Evolutionary conservation across 2,797 vertebrate genomes (phyloP), one percentile per base, ranked within the genome.

Genomic region (Alcedo quadribrachys): DNA sequence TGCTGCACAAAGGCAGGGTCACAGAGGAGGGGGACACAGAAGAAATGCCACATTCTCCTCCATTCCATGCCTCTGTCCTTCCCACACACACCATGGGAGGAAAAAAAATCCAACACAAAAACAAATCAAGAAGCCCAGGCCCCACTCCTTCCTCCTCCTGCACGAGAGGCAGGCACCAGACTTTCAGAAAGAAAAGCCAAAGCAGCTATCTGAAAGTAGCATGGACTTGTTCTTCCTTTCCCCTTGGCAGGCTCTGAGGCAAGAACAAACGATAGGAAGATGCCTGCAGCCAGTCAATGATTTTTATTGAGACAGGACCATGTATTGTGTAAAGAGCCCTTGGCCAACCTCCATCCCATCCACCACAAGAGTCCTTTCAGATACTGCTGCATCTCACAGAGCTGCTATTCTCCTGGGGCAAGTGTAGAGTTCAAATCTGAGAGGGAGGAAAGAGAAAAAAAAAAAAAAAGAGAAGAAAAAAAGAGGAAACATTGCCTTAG

Each of bases 261-360:
- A 65, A 50, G n/a, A 37, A 90, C 67, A 86, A 84, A 75, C 0
- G 33, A 55, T 19, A 27, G 78, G 93, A 43, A 73, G 74, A 83
- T 62, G 75, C 55, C 86, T 24, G 4, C 53, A 20, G 87, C 15
- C 73, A 22, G 55, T 55, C 68, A 73, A 42, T 48, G 60, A 11
- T 3, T 75, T 96, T 94, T 90, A 91, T 87, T 91, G 81, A 85
- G 81, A 33, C 55, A 63, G 21, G 43, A 22, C 17, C 5, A 1
- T 1, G 5, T 10, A 15, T 11, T 69, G 55, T 28, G 28, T 9
- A 13, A 45, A 63, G 50, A 35, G 9, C 10, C 0, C 57, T 32
- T 53, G 83, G 75, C 82, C 90, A 30, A n/a, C 13, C 62, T 75
- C 81, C 66, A 57, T 9, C 46, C 12, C 89, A 50, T 30, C 51